Evolutionary conservation across 2,888 invertebrate species (phyloP), one percentile per base, ranked within the genome.

Genomic region (Macrosoma leucophasiata): DNA sequence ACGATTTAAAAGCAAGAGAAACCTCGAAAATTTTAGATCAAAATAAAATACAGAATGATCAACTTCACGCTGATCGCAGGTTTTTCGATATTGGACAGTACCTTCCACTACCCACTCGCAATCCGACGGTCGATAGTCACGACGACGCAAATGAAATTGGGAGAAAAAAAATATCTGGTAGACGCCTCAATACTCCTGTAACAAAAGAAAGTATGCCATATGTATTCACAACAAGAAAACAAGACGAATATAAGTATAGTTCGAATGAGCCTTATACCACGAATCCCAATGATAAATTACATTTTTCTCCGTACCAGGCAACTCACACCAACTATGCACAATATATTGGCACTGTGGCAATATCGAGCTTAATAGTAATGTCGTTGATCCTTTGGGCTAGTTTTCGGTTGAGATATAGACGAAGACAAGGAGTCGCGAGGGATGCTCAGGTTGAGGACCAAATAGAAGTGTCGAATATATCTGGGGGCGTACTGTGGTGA

Each of bases 401-500:
- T 51, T 76, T 79, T 50, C 71, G 82, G 18, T 48, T 78, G 42
- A 62, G 76, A 38, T 70, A 76, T 44, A 66, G 76, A 48, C 67
- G 74, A 54, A 69, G 79, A 65, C 64, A 63, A 37, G 52, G 57
- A 40, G 59, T 71, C 41, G 60, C 56, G 30, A 48, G 54, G 39
- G 61, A 67, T 32, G 48, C 59, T 30, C 68, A 69, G 33, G 54
- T 61, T 17, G 73, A 69, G 48, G 79, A 84, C 56, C 82, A 84
- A 60, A 84, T 90, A 78, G 90, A 90, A 67, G 89, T 90, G 64
- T 75, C 84, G 33, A 84, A 82, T 68, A 85, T 85, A 55, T 88
- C 89, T 36, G 88, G 90, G 29, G 86, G 88, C 26, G 90, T 91
- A 55, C 79, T 90, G 41, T 91, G 91, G 91, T 90, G 90, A 91